Evolutionary conservation across 2,888 invertebrate species (phyloP), one percentile per base, ranked within the genome.

Genomic region (Drosophila anomalata): DNA sequence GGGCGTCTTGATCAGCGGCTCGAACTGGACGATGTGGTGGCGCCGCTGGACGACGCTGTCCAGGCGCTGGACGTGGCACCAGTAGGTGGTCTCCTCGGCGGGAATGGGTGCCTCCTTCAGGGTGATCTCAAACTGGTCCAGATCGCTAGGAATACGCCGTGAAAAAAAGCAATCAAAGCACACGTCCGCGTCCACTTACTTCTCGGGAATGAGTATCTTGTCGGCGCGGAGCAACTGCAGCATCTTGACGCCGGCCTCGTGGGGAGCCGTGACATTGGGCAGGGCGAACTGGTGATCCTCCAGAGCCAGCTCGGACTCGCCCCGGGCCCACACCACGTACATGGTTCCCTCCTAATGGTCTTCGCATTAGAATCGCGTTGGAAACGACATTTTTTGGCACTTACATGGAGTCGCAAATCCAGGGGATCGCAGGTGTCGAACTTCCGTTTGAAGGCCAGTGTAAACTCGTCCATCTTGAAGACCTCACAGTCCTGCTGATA

Each of bases 31-130:
- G 61, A 98, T 94, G 88, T 97, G 96, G 90, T 97, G 97, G 85
- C 95, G 94, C 60, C 94, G 94, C 66, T 92, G 91, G 48, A 97
- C 92, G 60, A 93, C 93, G 6, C 94, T 93, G 0, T 98, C 97
- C 12, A 99, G 91, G 87, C 95, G 95, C 54, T 96, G 94, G 5
- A 98, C 94, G 67, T 95, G 95, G 90, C 99, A 99, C 99, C 99
- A 99, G 90, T 99, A 99, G 0, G 98, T 99, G 0, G 99, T 99
- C 83, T 99, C 98, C 11, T 92, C 93, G 2, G 93, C 93, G 0
- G 99, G 99, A 3, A 99, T 95, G 67, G 94, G 92, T 1, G 97
- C 94, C 50, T 94, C 92, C 56, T 95, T 92, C 20, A 95, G 93
- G 0, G 93, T 92, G 24, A 97, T 92, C 62, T 94, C 94, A 29